Base-by-base conservation (phyloP, 2,888 invertebrate genomes). In the Pristionchus fissidentatus region DNA sequence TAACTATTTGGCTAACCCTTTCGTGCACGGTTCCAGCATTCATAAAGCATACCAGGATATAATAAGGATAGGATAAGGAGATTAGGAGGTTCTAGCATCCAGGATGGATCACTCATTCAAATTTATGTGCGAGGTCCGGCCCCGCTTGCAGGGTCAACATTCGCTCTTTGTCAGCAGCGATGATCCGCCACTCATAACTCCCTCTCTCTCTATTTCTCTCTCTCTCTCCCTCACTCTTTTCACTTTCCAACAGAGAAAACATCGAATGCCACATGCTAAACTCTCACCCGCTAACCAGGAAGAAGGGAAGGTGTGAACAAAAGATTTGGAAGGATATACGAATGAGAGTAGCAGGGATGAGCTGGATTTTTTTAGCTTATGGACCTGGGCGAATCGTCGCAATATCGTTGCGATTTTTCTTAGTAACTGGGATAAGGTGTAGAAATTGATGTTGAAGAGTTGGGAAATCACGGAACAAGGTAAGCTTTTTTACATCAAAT, bases 201-300 rank as follows among this genome's bases (percentile, higher is more conserved):
- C n/a, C 8, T 57, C 26, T 32, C 60, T 5, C 70, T 70, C 43
- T 70, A 3, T 41, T 15, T n/a, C 3, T 70, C 38, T n/a, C 38
- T 41, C 70, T 41, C n/a, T 7, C 70, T 38, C 38, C 41, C 41
- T 70, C 70, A 70, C n/a, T 70, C 41, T 41, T 22, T 70, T 70
- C 70, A 70, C 70, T 70, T 70, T 70, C 70, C 41, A n/a, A 38
- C 26, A 70, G 41, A 70, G 70, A 70, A 70, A 70, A 70, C 70
- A 70, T 70, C 70, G 70, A 70, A 70, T 35, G 35, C 35, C 3
- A 35, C 29, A 1, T 35, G 32, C 32, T 35, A 8, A 15, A 32
- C 41, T 26, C n/a, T 41, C 43, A n/a, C 70, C 43, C 26, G n/a
- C 43, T 70, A 43, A 70, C 70, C 41, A 22, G 70, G 70, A 70